Percentiles rank a stretch among this genome's conserved stretches.
Evolutionary conservation across 2,113 vertebrate genomes (phyloP).

Genomic region (Grammatotria lemairii): DNA sequence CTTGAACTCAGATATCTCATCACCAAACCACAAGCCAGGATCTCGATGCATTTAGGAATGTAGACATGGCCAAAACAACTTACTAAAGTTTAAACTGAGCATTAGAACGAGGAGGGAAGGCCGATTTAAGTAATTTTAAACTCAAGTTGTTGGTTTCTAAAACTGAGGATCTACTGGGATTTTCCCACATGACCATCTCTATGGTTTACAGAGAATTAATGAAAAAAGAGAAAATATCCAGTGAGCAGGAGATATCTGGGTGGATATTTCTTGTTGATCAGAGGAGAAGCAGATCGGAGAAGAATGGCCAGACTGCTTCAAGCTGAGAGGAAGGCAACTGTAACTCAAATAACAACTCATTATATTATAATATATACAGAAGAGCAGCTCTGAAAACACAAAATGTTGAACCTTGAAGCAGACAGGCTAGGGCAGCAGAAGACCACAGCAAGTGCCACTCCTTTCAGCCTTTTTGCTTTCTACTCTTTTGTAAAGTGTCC

Average conservation of each 20-base stretch:
- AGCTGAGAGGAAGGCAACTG: neutral
- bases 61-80: neutral
- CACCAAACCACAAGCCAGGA: neutral
- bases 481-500: neutral
- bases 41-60: neutral
- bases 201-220: neutral
- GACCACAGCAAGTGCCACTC: neutral
- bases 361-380: neutral
- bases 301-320: neutral
- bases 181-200: neutral
- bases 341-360: rapidly evolving
- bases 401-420: neutral
- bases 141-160: neutral
- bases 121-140: neutral
- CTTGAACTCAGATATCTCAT: neutral
- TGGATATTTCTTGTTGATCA: neutral
- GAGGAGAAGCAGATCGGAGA: neutral
- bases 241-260: neutral
- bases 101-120: neutral
- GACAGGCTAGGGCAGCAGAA: neutral
- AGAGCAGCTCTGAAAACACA: neutral
- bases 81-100: neutral
- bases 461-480: neutral
- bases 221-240: neutral
- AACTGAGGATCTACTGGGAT: neutral